Base-by-base conservation (phyloP, 2,113 vertebrate genomes). In the Anguilla japonica region DNA sequence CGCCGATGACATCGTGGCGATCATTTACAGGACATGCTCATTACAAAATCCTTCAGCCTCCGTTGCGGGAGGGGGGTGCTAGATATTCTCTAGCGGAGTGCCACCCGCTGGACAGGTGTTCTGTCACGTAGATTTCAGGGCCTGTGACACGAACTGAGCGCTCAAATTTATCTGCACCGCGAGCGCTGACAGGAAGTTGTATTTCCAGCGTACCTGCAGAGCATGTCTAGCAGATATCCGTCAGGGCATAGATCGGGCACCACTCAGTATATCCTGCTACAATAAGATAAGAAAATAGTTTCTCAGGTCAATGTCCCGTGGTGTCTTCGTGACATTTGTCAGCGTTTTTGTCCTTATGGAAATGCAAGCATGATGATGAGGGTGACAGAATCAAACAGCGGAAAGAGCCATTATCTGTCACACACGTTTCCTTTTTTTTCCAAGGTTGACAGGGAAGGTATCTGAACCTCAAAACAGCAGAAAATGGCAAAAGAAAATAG, bases 1-100 rank as follows among this genome's bases (percentile, higher is more conserved):
- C 79, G 83, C 41, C 92, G 90, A 63, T 93, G 91, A 94, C 90
- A 93, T 75, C 71, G 29, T 53, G 13, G 29, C 29, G 29, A 34
- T 39, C 4, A n/a, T 83, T 83, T 83, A 29, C 46, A 56, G 41
- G 46, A 41, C 81, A 82, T 53, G n/a, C 81, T 82, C 41, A 82
- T 82, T 82, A 82, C 39, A 41, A 29, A 75, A 40, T 41, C 39
- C 40, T 41, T 80, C 79, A 18, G 41, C 79, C 79, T 40, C 20
- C 79, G 14, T 80, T 80, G 2, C 34, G 7, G 39, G 41, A 15
- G 2, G 22, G 29, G 26, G 29, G 29, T n/a, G 67, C 22, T 11
- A 26, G 60, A 20, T 67, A 22, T 11, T 67, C 60, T 0, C 60
- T 67, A 5, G 20, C 5, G 8, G 22, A 26, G 60, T 26, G 22